Conservation (phyloP, 2,113 vertebrate species). For the Clarias batrachus region DNA sequence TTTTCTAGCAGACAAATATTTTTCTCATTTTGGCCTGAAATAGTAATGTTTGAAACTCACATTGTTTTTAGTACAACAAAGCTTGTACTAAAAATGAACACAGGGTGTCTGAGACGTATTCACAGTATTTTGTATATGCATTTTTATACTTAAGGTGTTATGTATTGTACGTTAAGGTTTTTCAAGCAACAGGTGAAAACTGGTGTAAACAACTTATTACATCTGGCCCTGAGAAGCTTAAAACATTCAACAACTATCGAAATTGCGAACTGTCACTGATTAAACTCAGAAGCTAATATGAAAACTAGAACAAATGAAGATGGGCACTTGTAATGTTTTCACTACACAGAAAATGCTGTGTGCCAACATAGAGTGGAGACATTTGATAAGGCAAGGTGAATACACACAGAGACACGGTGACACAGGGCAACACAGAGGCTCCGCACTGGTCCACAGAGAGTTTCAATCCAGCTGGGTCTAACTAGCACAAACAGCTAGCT, state of each 20-base stretch:
- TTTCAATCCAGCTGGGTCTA: conserved; percentile 37
- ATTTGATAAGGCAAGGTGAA: conserved; percentile 51
- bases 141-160: neutral
- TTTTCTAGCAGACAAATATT: no score
- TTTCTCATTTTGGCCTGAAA: no score
- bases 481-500: conserved; percentile 37
- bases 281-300: neutral
- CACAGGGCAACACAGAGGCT: conserved; percentile 47
- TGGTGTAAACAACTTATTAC: neutral
- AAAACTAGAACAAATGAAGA: conserved; percentile 5
- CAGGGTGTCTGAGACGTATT: no score
- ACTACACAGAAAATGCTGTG: conserved; percentile 25
- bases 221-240: conserved; percentile 7
- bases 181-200: neutral
- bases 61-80: no score
- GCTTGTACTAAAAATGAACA: no score
- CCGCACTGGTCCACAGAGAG: conserved; percentile 53
- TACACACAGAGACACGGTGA: conserved; percentile 49
- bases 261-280: neutral
- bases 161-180: neutral
- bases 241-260: neutral
- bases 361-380: conserved; percentile 45
- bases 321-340: neutral
- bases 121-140: no score
- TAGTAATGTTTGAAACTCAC: no score